Conservation (phyloP, 2,797 vertebrate species). For the Amphiprion clarkii region DNA sequence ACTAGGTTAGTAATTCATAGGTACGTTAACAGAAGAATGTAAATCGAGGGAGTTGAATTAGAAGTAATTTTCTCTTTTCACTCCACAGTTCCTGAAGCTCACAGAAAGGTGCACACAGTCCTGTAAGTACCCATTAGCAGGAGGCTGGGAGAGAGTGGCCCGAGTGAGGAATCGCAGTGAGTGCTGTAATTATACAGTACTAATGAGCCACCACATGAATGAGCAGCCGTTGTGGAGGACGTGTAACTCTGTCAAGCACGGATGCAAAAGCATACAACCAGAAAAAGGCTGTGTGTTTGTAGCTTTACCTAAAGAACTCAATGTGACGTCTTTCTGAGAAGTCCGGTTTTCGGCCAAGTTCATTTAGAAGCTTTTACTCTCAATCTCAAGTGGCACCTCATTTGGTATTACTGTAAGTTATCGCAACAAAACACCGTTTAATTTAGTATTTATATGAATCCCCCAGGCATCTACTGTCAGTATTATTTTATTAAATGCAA, state of each 20-base stretch:
- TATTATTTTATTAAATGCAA: not conserved
- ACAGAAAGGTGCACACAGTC: slow-evolving; percentile 34
- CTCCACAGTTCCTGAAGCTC: slow-evolving; percentile 33
- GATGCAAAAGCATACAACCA: slow-evolving; percentile 12
- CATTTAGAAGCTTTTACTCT: slow-evolving; percentile 6
- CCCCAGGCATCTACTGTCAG: not conserved
- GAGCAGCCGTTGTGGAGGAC: slow-evolving; percentile 28
- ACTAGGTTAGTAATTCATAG: slow-evolving; percentile 69
- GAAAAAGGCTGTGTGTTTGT: not conserved
- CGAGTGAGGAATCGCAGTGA: slow-evolving; percentile 37
- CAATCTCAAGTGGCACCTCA: not conserved
- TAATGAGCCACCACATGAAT: slow-evolving; percentile 56
- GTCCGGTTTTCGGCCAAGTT: not conserved
- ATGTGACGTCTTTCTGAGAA: not conserved
- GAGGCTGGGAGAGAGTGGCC: slow-evolving; percentile 34
- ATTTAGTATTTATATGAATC: slow-evolving; percentile 13
- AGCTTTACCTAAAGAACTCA: slow-evolving; percentile 9
- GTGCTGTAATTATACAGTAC: slow-evolving; percentile 48
- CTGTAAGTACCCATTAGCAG: slow-evolving; percentile 38
- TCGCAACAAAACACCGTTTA: slow-evolving; percentile 10
- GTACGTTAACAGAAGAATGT: slow-evolving; percentile 47
- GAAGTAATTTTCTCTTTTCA: slow-evolving; percentile 62
- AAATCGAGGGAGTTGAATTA: slow-evolving; percentile 67
- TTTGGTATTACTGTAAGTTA: slow-evolving; percentile 11
- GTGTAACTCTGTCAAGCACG: slow-evolving; percentile 4